Conservation (phyloP, 2,113 vertebrate genomes). For the Mellivora capensis region DNA sequence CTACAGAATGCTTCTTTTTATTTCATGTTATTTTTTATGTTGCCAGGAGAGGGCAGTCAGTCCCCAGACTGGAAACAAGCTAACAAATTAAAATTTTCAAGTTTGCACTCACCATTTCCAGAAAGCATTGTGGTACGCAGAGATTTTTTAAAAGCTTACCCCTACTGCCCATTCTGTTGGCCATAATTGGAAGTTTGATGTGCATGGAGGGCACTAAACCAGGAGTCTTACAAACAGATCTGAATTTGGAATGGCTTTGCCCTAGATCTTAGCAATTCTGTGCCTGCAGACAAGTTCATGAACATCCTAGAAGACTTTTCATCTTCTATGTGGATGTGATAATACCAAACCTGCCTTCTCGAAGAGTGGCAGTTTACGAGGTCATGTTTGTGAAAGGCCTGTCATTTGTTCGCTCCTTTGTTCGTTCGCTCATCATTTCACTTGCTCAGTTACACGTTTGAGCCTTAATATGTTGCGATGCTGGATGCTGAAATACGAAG, state of each 20-base stretch:
- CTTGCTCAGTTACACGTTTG: background rate
- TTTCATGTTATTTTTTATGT: background rate
- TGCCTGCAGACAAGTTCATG: background rate
- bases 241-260: background rate
- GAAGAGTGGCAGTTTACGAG: background rate
- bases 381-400: background rate
- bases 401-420: background rate
- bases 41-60: constrained; percentile 63
- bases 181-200: background rate
- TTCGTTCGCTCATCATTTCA: background rate
- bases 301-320: background rate
- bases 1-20: background rate
- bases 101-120: background rate
- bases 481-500: background rate
- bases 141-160: background rate
- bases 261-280: background rate
- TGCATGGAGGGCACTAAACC: background rate
- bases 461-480: background rate
- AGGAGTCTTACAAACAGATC: background rate
- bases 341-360: background rate
- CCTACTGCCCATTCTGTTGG: background rate
- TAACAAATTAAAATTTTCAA: background rate
- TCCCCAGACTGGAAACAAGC: background rate
- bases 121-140: background rate
- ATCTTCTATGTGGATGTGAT: background rate